Evolutionary conservation across 2,113 vertebrate genomes (phyloP).

Genomic region (Alouatta palliata): DNA sequence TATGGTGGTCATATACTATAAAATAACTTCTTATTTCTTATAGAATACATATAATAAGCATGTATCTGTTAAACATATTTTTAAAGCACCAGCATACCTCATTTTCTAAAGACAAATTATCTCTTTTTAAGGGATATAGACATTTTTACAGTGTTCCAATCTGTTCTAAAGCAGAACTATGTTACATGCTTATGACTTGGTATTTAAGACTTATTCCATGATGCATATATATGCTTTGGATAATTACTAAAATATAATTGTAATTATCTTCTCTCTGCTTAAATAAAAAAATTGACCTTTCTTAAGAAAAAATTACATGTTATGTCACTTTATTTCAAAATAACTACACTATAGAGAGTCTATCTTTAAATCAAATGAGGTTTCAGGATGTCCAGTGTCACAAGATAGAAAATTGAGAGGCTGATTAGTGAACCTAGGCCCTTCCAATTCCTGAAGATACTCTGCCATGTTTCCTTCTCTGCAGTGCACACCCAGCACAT

Average conservation of each 20-base stretch:
- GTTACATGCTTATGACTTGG: background rate
- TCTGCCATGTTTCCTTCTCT: background rate
- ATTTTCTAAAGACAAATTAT: background rate
- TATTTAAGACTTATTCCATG: background rate
- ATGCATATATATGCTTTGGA: background rate
- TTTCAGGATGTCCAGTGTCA: background rate
- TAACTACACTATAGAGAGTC: background rate
- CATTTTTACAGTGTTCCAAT: background rate
- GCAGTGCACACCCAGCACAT: rapidly evolving
- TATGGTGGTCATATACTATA: background rate
- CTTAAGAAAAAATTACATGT: background rate
- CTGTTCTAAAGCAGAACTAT: background rate
- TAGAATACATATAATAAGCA: background rate
- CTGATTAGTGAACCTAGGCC: background rate
- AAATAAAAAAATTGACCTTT: background rate
- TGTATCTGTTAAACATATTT: background rate
- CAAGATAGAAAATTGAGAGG: background rate
- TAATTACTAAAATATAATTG: background rate
- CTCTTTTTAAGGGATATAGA: background rate
- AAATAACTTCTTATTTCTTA: background rate
- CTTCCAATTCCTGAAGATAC: background rate
- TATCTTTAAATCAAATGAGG: background rate
- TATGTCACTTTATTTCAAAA: background rate
- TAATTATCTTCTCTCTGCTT: background rate
- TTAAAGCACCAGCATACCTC: background rate